Evolutionary conservation across 2,888 invertebrate species (phyloP).

Genomic region (Philereme vetulata): DNA sequence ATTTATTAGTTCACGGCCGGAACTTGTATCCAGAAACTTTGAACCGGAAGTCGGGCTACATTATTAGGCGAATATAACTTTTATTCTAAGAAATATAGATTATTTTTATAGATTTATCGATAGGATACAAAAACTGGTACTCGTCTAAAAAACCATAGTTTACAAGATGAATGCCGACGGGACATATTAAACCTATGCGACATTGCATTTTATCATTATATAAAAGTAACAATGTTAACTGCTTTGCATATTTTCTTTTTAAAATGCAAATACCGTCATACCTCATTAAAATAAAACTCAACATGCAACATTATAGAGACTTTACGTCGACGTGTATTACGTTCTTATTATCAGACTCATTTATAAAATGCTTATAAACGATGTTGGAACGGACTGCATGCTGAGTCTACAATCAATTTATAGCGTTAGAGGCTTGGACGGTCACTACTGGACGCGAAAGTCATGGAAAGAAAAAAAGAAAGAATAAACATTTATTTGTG

Average conservation of each 20-base stretch:
- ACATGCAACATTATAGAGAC: constrained; percentile 40
- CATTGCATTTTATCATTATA: constrained; percentile 17
- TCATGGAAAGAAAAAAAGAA: too few relatives aligned
- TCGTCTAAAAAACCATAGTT: not conserved
- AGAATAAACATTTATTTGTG: too few relatives aligned
- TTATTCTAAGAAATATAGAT: too few relatives aligned
- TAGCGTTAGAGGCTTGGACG: constrained; percentile 49
- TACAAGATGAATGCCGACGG: not conserved
- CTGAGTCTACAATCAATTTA: constrained; percentile 77
- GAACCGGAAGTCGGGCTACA: too few relatives aligned
- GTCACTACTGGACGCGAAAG: constrained; percentile 24
- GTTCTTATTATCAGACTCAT: constrained; percentile 53
- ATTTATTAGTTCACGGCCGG: too few relatives aligned
- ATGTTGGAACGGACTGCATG: constrained; percentile 64
- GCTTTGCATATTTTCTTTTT: constrained; percentile 39
- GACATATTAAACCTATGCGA: constrained; percentile 7
- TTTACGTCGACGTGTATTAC: constrained; percentile 37
- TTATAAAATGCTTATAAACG: constrained; percentile 69
- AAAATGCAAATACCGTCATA: constrained; percentile 40
- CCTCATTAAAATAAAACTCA: constrained; percentile 41
- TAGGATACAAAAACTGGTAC: not conserved
- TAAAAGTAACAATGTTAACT: constrained; percentile 23
- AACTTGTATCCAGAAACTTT: too few relatives aligned
- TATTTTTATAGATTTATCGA: too few relatives aligned
- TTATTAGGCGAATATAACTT: too few relatives aligned